Base-by-base conservation (phyloP, 1,140 invertebrate species). In the Ptiloglossa arizonensis region DNA sequence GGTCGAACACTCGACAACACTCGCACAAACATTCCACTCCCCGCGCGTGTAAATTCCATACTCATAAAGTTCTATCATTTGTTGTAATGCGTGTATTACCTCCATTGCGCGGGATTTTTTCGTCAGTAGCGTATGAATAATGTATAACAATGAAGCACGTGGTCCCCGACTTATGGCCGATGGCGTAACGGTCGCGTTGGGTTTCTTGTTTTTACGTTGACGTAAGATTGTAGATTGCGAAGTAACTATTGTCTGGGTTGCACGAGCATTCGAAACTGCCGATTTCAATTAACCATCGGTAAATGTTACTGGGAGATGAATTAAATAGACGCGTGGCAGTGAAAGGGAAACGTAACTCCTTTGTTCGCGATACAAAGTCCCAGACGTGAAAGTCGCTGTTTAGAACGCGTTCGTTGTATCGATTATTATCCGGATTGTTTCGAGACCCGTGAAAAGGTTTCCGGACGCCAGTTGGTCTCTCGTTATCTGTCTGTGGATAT, bases 201-300 rank as follows among this genome's bases (percentile, higher is more conserved):
- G 9, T 35, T 54, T 35, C 27, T 0, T 15, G 27, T 63, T 63
- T 66, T 63, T 56, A n/a, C n/a, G 4, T 29, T 5, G 32, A 2
- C 22, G 52, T 32, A 22, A 41, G 9, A 38, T 38, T n/a, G 19
- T 38, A 32, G 17, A 59, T 76, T 57, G 56, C 54, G 73, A 50
- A 57, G 57, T 56, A 9, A 11, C 27, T 29, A 69, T 76, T 76
- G 73, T 69, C 19, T 5, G 6, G n/a, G 0, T 24, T 15, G 8
- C 73, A 15, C 19, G 52, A 57, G 38, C 66, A 41, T 35, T 69
- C 32, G 46, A 41, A 68, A 57, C 73, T 76, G 73, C 73, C 66
- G 73, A 76, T 76, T 76, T 76, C 73, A 76, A 76, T 76, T 76
- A 76, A 67, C 46, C 64, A 76, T 76, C 73, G 66, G 54, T 27